Conservation (phyloP, 1,140 invertebrate genomes). For the Parapsyche elsis region DNA sequence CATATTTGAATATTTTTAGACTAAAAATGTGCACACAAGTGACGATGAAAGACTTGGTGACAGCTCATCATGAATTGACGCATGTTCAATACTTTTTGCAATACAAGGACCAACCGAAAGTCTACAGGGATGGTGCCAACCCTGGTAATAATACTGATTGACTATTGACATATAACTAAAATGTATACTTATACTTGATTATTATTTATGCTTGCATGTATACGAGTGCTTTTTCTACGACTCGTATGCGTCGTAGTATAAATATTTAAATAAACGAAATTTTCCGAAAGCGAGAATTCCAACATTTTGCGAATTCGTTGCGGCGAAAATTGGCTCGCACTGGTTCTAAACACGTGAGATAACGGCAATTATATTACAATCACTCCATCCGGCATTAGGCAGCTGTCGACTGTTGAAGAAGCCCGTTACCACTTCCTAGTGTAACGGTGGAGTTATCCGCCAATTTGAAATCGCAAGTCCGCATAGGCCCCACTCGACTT, state of each 20-base stretch:
- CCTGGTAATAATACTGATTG: conserved; percentile 71
- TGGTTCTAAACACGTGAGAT: conserved; percentile 1
- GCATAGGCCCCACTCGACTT: too few relatives aligned
- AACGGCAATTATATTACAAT: background rate
- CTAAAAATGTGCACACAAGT: conserved; percentile 96
- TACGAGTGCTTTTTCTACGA: too few relatives aligned
- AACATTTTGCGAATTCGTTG: background rate
- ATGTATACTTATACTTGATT: background rate
- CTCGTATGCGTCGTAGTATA: too few relatives aligned
- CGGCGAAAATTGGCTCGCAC: background rate
- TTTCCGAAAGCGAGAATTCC: background rate
- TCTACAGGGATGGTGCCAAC: conserved; percentile 92
- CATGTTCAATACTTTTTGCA: conserved; percentile 92
- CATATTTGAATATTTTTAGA: conserved; percentile 66
- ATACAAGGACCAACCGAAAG: conserved; percentile 85
- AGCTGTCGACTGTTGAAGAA: background rate
- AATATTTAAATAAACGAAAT: background rate
- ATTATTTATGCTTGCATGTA: background rate
- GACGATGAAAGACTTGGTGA: conserved; percentile 88
- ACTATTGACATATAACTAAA: background rate
- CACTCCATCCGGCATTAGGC: conserved; percentile 9
- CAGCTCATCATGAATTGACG: conserved; percentile 93
- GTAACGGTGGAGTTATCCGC: too few relatives aligned
- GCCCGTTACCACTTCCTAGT: conserved; percentile 6
- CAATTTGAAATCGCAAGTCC: too few relatives aligned